phyloP scores from a whole-genome alignment of 2,888 invertebrate genomes.

The Caenorhabditis parvicauda region DNA sequence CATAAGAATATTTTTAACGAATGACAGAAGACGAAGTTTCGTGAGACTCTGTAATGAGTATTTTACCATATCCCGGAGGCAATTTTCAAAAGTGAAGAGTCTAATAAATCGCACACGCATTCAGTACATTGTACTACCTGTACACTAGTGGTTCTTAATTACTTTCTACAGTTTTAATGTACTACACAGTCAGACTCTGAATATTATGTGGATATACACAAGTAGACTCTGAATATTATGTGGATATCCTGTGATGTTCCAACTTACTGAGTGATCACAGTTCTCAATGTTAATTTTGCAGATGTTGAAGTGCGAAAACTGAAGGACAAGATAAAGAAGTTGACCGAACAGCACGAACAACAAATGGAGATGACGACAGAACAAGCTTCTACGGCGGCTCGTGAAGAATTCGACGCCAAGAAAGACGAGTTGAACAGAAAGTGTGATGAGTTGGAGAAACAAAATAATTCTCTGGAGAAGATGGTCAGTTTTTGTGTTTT shows the following conservation, averaged over 20 bases:
- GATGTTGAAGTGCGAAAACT: slow-evolving; percentile 68
- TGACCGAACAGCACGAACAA: slow-evolving; percentile 36
- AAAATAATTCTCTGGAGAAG: too few relatives aligned
- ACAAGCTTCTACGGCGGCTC: slow-evolving; percentile 23
- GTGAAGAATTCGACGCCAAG: slow-evolving; percentile 18
- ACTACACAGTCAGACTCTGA: too few relatives aligned
- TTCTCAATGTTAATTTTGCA: slow-evolving; percentile 47
- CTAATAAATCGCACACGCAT: too few relatives aligned
- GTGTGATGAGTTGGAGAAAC: too few relatives aligned
- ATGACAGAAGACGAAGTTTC: slow-evolving; percentile 47
- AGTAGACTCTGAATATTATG: too few relatives aligned
- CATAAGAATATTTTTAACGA: neutral
- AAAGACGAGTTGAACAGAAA: slow-evolving; percentile 22
- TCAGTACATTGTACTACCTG: too few relatives aligned
- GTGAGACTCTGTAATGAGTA: neutral
- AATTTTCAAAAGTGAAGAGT: too few relatives aligned
- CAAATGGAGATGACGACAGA: slow-evolving; percentile 13
- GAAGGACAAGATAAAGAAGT: slow-evolving; percentile 60
- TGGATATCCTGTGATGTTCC: neutral
- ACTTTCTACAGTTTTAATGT: too few relatives aligned
- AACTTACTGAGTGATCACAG: neutral
- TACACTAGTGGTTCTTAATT: too few relatives aligned
- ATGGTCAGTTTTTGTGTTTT: too few relatives aligned
- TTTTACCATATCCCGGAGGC: neutral
- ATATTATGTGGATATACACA: too few relatives aligned